Conservation (phyloP, 2,797 vertebrate species). For the Falco naumanni region DNA sequence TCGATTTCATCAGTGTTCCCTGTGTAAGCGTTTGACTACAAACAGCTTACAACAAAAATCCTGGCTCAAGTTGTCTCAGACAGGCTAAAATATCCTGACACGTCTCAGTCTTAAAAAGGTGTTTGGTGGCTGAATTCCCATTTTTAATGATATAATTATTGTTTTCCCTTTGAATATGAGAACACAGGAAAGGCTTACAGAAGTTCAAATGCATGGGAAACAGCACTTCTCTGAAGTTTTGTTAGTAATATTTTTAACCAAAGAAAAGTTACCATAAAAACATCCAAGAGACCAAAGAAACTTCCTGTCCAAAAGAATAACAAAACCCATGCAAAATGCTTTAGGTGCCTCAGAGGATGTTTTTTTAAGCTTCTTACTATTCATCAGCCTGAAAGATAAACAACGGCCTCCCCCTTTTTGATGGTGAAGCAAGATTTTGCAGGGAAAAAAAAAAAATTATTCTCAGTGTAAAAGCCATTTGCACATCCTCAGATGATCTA, state of each 20-base stretch:
- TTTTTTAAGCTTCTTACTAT: background rate
- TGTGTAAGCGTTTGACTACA: background rate
- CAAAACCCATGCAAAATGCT: background rate
- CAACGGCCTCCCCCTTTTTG: background rate
- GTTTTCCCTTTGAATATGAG: background rate
- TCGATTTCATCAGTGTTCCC: background rate
- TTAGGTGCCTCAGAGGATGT: background rate
- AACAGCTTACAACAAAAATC: background rate
- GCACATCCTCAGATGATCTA: background rate
- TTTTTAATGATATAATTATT: constrained; percentile 13
- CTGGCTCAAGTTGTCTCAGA: constrained; percentile 18
- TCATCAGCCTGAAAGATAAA: background rate
- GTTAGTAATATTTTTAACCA: constrained; percentile 75
- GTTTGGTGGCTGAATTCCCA: background rate
- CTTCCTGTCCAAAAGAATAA: background rate
- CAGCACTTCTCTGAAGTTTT: constrained; percentile 75
- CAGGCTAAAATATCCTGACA: constrained; percentile 17
- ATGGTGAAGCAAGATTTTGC: background rate
- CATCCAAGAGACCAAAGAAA: background rate
- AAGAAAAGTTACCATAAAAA: constrained; percentile 29
- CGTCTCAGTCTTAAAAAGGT: constrained; percentile 14
- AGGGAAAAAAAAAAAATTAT: background rate
- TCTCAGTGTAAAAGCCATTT: background rate
- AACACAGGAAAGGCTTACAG: background rate
- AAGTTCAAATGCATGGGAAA: constrained; percentile 59